Evolutionary conservation across 2,888 invertebrate genomes (phyloP), one percentile per base, ranked within the genome.

Genomic region (Sericinus montela): DNA sequence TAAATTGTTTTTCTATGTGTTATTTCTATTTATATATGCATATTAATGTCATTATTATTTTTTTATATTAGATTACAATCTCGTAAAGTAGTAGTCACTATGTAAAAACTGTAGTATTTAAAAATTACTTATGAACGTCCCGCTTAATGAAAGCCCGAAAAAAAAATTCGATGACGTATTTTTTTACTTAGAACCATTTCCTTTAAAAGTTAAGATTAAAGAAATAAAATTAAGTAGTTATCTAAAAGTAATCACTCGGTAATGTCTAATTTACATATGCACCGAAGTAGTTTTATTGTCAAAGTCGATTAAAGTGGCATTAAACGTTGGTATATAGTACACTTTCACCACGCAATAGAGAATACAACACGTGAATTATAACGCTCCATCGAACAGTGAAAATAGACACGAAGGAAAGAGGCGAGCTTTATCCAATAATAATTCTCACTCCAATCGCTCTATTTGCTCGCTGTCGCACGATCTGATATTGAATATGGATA

Each of bases 401-500:
- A 85, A 83, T 82, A 80, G 80, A 76, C 69, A 68, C 79, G 72
- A 64, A 79, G 70, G 74, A 79, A 77, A 74, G 74, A 79, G 75
- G 68, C 74, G 75, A 69, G 77, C 75, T 81, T 82, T 81, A 85
- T 84, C 76, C 84, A 83, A 87, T 85, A 84, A 85, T 84, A 86
- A 85, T 85, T 84, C 76, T 83, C 85, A 85, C 82, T 86, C 73
- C 82, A 78, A 78, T 80, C 81, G 83, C 75, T 84, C 80, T 85
- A 85, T 86, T 87, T 87, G 84, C 78, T 73, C 79, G 74, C 69
- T 76, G 80, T 81, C 80, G 80, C 75, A 71, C 80, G 81, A 83
- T 83, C 81, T 82, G 86, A 86, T 86, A 86, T 86, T 85, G 83
- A 87, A 86, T 86, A 84, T 84, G 81, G 82, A 84, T 83, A 85